Conservation (phyloP, 2,888 invertebrate genomes). For the Priocnemis perturbator region DNA sequence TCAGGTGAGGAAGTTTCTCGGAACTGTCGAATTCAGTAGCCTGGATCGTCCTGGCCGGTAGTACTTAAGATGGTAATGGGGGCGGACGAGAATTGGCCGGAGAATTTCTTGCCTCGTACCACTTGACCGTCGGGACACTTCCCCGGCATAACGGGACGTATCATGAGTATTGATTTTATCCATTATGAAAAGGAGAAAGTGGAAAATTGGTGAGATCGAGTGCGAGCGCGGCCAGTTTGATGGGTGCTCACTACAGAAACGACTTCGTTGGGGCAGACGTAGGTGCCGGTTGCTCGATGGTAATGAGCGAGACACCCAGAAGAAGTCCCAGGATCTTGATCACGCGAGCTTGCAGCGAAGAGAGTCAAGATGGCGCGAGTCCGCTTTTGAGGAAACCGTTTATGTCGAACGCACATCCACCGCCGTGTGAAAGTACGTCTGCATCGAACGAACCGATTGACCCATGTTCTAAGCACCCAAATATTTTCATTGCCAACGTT, state of each 20-base stretch:
- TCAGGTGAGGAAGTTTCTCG: constrained; percentile 40
- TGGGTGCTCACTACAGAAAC: constrained; percentile 70
- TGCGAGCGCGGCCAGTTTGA: constrained; percentile 78
- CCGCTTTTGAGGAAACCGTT: constrained; percentile 62
- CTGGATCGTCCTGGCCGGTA: no score
- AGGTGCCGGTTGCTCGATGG: constrained; percentile 45
- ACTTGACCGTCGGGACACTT: no score
- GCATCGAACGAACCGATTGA: background rate
- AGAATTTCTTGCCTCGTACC: no score
- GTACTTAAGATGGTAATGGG: no score
- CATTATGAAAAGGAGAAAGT: constrained; percentile 23
- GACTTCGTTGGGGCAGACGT: constrained; percentile 56
- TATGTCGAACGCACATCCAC: constrained; percentile 42
- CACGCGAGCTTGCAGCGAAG: constrained; percentile 84
- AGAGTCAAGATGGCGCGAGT: constrained; percentile 77
- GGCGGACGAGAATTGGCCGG: no score
- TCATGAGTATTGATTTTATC: no score
- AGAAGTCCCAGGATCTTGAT: constrained; percentile 84
- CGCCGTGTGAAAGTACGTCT: constrained; percentile 65
- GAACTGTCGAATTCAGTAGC: no score
- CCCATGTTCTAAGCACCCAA: background rate
- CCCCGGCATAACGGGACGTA: no score
- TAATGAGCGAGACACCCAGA: constrained; percentile 65
- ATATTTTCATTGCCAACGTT: background rate
- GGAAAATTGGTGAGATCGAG: constrained; percentile 74